phyloP scores from a whole-genome alignment of 2,113 vertebrate genomes.

The Holacanthus passer region DNA sequence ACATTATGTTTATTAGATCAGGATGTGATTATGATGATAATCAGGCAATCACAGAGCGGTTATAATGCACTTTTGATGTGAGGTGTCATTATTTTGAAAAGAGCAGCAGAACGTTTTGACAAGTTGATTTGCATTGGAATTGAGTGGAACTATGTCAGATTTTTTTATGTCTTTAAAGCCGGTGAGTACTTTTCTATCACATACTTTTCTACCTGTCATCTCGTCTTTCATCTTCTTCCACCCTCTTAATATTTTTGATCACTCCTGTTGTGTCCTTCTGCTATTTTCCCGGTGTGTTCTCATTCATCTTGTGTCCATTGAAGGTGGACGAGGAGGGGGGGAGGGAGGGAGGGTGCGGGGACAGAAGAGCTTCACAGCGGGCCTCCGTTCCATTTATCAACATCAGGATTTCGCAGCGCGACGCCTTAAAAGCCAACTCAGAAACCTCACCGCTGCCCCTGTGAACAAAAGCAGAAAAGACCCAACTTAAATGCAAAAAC shows the following conservation, averaged over 20 bases:
- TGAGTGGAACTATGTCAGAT: background rate
- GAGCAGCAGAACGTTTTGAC: constrained; percentile 9
- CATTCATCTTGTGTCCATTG: constrained; percentile 64
- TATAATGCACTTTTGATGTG: constrained; percentile 45
- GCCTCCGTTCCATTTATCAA: constrained; percentile 73
- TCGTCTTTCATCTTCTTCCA: constrained; percentile 26
- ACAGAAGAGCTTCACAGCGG: constrained; percentile 69
- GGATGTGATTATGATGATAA: constrained; percentile 67
- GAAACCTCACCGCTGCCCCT: constrained; percentile 37
- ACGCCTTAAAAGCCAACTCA: constrained; percentile 71
- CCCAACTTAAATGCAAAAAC: constrained; percentile 53
- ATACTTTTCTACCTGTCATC: constrained; percentile 8
- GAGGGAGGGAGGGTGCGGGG: constrained; percentile 12
- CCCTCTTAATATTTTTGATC: constrained; percentile 52
- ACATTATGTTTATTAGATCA: constrained; percentile 73
- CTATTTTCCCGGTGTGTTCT: constrained; percentile 46
- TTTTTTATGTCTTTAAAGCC: background rate
- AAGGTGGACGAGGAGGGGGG: constrained; percentile 39
- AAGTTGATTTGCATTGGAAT: constrained; percentile 24
- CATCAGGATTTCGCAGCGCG: constrained; percentile 59
- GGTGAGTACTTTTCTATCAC: background rate
- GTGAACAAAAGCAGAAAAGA: constrained; percentile 60
- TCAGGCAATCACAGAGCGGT: constrained; percentile 25
- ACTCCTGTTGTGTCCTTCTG: constrained; percentile 50
- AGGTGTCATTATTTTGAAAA: constrained; percentile 18